Conservation (phyloP, 2,113 vertebrate genomes). For the Procavia capensis region DNA sequence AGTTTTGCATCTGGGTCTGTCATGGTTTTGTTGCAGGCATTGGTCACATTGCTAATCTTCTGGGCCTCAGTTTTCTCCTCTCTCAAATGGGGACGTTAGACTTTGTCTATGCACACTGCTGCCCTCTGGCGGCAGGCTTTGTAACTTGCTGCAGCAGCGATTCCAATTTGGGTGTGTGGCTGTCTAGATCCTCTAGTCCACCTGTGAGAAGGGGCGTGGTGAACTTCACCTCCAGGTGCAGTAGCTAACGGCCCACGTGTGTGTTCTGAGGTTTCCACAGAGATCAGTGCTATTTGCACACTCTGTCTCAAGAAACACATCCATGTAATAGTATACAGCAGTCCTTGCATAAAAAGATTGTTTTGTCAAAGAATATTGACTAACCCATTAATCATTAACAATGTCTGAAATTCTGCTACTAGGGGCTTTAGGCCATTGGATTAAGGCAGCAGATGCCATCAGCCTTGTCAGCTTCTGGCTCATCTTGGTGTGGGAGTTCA, state of each 20-base stretch:
- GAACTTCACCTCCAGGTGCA: neutral
- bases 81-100: neutral
- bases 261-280: neutral
- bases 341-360: neutral
- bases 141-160: neutral
- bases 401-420: neutral
- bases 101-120: slow-evolving; percentile 29
- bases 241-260: neutral
- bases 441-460: neutral
- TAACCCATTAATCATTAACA: neutral
- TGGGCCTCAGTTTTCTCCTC: neutral
- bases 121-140: slow-evolving; percentile 60
- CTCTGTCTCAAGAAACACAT: neutral
- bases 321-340: accelerated
- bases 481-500: neutral
- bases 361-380: neutral
- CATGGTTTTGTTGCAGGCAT: no score
- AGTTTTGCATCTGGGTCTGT: neutral
- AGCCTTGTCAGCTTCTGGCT: neutral
- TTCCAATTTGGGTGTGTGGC: neutral
- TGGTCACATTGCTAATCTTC: neutral
- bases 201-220: neutral
- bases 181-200: neutral
- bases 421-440: neutral
- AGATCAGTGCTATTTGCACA: neutral